Evolutionary conservation across 2,797 vertebrate species (phyloP).

Genomic region (Sebastes diploproa): DNA sequence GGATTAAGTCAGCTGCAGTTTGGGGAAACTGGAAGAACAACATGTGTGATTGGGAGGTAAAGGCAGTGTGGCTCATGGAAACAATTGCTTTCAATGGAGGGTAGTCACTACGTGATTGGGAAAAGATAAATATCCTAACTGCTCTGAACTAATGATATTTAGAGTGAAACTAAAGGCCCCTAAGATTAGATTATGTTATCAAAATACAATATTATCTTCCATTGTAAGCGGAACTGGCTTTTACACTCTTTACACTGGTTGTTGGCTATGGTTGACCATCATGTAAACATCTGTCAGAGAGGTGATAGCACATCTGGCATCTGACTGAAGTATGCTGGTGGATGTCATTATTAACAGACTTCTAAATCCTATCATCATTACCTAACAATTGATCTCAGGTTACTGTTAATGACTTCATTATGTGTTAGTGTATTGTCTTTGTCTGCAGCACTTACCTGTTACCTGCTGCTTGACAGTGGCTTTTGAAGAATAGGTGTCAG

Average conservation of each 20-base stretch:
- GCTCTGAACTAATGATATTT: constrained; percentile 9
- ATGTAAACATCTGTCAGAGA: constrained; percentile 27
- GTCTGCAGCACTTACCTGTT: constrained; percentile 38
- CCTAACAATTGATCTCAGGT: constrained; percentile 45
- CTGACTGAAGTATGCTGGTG: constrained; percentile 33
- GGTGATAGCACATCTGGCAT: constrained; percentile 35
- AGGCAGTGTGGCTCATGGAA: constrained; percentile 22
- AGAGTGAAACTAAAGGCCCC: neutral
- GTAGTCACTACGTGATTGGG: neutral
- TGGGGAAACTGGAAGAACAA: neutral
- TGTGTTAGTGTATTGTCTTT: constrained; percentile 45
- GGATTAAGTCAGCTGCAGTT: constrained; percentile 18
- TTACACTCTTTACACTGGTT: neutral
- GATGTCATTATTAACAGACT: constrained; percentile 48
- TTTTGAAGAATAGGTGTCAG: constrained; percentile 23
- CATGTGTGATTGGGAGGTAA: constrained; percentile 1
- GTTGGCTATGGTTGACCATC: neutral
- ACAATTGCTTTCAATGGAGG: constrained; percentile 33
- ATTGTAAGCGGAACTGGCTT: neutral
- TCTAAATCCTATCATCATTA: constrained; percentile 67
- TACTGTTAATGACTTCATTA: constrained; percentile 56
- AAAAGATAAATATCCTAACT: neutral
- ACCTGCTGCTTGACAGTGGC: neutral
- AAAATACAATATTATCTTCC: neutral
- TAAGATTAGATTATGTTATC: neutral